Evolutionary conservation across 2,113 vertebrate species (phyloP).

Genomic region (Phalacrocorax brasilianus): DNA sequence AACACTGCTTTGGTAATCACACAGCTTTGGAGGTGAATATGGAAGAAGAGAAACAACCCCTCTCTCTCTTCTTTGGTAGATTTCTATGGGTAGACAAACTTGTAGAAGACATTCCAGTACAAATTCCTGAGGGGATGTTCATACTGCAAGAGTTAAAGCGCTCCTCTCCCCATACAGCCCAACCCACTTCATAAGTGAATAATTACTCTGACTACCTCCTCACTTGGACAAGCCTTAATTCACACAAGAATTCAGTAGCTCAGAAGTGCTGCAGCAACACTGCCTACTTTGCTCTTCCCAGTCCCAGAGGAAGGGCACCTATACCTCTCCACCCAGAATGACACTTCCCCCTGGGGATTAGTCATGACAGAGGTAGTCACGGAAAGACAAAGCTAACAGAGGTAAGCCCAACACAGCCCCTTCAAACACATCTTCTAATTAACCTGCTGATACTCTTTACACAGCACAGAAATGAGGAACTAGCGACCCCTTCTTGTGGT

Average conservation of each 20-base stretch:
- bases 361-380: background rate
- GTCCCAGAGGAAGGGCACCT: constrained; percentile 8
- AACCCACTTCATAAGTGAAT: constrained; percentile 1
- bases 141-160: background rate
- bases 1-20: background rate
- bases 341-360: background rate
- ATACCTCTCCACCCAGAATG: constrained; percentile 9
- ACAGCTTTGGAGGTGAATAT: background rate
- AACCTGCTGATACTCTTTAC: background rate
- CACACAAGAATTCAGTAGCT: constrained; percentile 1
- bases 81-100: background rate
- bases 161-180: background rate
- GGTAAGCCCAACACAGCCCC: background rate
- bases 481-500: background rate
- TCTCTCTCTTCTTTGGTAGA: background rate
- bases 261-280: background rate
- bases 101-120: background rate
- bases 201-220: constrained; percentile 13
- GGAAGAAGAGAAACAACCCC: background rate
- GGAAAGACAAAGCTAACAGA: background rate
- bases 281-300: background rate
- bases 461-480: background rate
- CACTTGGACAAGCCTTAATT: background rate
- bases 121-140: background rate
- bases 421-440: background rate